Evolutionary conservation across 1,140 invertebrate genomes (phyloP).

Genomic region (Hycleus phaleratus): DNA sequence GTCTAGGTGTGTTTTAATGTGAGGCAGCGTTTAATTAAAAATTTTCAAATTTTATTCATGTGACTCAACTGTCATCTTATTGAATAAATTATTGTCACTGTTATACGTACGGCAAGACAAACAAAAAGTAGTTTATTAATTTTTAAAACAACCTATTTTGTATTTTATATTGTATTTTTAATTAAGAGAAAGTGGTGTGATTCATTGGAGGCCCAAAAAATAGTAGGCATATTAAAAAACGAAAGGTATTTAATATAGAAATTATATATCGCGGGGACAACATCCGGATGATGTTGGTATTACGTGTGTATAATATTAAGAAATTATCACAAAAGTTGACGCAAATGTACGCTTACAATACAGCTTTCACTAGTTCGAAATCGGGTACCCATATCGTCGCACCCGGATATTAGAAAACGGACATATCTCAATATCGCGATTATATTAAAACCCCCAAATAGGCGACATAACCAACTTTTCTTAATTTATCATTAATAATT

Average conservation of each 20-base stretch:
- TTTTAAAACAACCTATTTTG: background rate
- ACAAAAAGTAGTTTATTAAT: background rate
- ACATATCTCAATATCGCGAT: background rate
- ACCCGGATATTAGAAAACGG: slow-evolving; percentile 18
- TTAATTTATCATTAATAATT: too few relatives aligned
- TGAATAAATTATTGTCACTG: too few relatives aligned
- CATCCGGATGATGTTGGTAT: too few relatives aligned
- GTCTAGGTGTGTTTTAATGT: background rate
- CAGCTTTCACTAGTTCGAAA: slow-evolving; percentile 17
- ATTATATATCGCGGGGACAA: too few relatives aligned
- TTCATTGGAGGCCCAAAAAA: background rate
- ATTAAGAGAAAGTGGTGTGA: background rate
- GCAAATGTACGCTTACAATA: slow-evolving; percentile 1
- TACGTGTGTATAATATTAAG: too few relatives aligned
- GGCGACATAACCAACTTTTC: too few relatives aligned
- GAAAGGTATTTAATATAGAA: too few relatives aligned
- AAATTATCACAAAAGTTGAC: slow-evolving; percentile 6
- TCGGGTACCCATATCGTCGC: slow-evolving; percentile 19
- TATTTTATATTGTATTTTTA: background rate
- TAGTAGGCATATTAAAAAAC: background rate
- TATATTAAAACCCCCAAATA: too few relatives aligned
- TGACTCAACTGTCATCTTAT: background rate
- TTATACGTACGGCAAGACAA: background rate
- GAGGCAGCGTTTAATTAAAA: background rate
- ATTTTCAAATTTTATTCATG: slow-evolving; percentile 4